Conservation (phyloP, 1,140 invertebrate genomes). For the Cyrtorhinus lividipennis region DNA sequence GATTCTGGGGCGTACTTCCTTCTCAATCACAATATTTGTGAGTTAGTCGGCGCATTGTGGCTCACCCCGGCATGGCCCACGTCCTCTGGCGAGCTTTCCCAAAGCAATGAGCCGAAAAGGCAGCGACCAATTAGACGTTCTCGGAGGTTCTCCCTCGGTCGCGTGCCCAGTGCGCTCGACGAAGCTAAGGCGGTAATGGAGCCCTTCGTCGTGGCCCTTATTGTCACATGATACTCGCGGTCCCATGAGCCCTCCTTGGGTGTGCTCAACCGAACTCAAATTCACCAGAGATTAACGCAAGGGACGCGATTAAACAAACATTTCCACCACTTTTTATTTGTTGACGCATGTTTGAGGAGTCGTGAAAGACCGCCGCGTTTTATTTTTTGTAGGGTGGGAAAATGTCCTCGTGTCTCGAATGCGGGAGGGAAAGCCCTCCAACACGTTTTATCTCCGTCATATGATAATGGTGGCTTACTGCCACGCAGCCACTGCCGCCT, state of each 20-base stretch:
- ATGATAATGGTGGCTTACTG: too few relatives aligned
- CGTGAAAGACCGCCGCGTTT: too few relatives aligned
- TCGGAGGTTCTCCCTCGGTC: background rate
- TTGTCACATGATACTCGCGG: constrained; percentile 2
- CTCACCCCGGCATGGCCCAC: background rate
- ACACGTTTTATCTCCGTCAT: too few relatives aligned
- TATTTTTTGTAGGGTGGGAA: too few relatives aligned
- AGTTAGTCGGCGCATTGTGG: constrained; percentile 7
- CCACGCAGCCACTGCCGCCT: too few relatives aligned
- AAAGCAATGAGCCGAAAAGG: background rate
- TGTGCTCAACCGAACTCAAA: background rate
- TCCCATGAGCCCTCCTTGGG: background rate
- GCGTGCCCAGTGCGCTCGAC: background rate
- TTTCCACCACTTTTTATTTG: constrained; percentile 5
- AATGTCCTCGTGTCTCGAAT: too few relatives aligned
- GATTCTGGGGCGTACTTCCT: background rate
- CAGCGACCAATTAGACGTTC: background rate
- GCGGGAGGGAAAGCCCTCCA: too few relatives aligned
- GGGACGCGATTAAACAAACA: background rate
- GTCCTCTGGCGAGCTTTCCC: background rate
- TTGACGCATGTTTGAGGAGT: too few relatives aligned
- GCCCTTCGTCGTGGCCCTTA: background rate
- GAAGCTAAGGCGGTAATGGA: background rate
- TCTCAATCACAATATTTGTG: constrained; percentile 1
- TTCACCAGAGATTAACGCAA: background rate